These are phyloP conservation scores for Ceyx margarethae DNA, from an alignment of 2,113 vertebrate genomes.

Conservation along the genomic window DNA sequence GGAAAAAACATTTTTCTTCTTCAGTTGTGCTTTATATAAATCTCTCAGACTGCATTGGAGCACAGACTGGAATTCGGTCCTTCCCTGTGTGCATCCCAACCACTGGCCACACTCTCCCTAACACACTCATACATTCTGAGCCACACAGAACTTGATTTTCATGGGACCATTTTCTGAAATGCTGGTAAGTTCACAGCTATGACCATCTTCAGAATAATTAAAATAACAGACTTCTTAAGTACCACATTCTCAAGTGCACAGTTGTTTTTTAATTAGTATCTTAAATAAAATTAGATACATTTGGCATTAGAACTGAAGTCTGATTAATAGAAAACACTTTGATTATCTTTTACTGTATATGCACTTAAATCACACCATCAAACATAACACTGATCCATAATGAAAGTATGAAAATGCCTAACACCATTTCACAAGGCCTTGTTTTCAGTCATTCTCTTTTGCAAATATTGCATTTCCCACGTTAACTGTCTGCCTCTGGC, in stretches of 20 bases:
- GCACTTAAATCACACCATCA: background rate
- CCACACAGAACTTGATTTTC: background rate
- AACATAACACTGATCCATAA: background rate
- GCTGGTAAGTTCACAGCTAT: background rate
- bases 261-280: background rate
- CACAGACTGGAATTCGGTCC: background rate
- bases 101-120: background rate
- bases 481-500: background rate
- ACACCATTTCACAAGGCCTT: background rate
- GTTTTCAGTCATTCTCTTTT: background rate
- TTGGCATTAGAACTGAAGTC: background rate
- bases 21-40: background rate
- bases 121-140: background rate
- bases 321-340: background rate
- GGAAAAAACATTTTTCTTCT: background rate
- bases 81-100: background rate
- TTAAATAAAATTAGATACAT: background rate
- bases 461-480: background rate
- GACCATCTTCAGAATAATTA: background rate
- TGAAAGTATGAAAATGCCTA: background rate
- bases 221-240: background rate
- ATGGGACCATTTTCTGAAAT: background rate
- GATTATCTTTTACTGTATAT: background rate
- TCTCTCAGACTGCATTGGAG: fast-evolving
- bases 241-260: background rate